phyloP scores from a whole-genome alignment of 1,140 invertebrate species.

The Triops longicaudatus region DNA sequence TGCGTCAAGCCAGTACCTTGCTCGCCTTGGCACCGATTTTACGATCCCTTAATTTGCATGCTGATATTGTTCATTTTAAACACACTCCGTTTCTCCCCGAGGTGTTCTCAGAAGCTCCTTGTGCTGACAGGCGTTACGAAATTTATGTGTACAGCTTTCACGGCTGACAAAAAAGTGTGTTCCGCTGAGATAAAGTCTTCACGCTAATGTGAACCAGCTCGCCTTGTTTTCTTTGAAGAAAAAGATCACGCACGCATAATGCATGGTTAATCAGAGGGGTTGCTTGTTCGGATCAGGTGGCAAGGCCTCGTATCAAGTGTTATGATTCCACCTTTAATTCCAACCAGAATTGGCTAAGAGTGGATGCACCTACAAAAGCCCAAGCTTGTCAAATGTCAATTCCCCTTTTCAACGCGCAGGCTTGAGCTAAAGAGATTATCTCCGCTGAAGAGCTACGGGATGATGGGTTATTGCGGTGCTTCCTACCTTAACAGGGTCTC shows the following conservation, averaged over 20 bases:
- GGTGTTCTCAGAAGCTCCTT: not conserved
- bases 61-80: not conserved
- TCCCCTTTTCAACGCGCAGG: not conserved
- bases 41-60: slow-evolving; percentile 11
- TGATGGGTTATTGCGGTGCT: slow-evolving; percentile 3
- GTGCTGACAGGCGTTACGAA: not conserved
- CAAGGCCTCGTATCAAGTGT: slow-evolving; percentile 4
- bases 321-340: not conserved
- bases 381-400: not conserved
- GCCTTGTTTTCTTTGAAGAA: not conserved
- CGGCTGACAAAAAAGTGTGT: not conserved
- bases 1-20: not conserved
- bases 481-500: slow-evolving; percentile 9
- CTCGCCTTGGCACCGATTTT: slow-evolving; percentile 7
- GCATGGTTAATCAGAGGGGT: slow-evolving; percentile 2
- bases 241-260: not conserved
- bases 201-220: not conserved
- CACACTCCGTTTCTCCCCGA: not conserved
- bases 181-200: not conserved
- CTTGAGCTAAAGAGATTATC: slow-evolving; percentile 12
- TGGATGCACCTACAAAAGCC: not conserved
- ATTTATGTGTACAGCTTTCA: slow-evolving; percentile 2
- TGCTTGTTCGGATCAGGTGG: not conserved
- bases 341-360: not conserved
- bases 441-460: not conserved